Conservation (phyloP, 2,888 invertebrate genomes). For the Archips xylosteana region DNA sequence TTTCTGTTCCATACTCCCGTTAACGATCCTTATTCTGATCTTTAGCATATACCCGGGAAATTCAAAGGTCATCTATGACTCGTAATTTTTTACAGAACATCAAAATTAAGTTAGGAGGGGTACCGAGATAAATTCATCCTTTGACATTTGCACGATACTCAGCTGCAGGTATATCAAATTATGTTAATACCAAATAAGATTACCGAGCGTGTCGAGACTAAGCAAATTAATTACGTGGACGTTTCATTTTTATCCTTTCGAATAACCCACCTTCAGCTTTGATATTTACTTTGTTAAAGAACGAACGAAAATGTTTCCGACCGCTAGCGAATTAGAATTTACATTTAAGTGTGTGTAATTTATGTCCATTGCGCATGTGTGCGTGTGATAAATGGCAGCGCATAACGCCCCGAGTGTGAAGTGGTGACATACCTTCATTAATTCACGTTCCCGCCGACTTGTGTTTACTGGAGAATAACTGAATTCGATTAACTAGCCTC, state of each 20-base stretch:
- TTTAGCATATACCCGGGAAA: neutral
- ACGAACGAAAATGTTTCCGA: conserved; percentile 4
- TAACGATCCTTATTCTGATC: neutral
- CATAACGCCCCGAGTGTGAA: conserved; percentile 19
- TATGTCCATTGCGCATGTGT: conserved; percentile 13
- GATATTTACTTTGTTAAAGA: conserved; percentile 1
- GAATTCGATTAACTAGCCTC: conserved; percentile 33
- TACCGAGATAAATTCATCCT: conserved; percentile 22
- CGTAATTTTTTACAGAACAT: conserved; percentile 15
- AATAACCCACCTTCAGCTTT: conserved; percentile 8
- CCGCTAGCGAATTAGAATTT: neutral
- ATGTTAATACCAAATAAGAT: conserved; percentile 14
- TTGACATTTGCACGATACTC: conserved; percentile 4
- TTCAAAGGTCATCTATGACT: conserved; percentile 22
- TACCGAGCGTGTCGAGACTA: conserved; percentile 7
- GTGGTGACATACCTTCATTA: conserved; percentile 41
- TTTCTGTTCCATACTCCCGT: conserved; percentile 13
- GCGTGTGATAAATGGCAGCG: conserved; percentile 27
- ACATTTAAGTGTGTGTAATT: conserved; percentile 9
- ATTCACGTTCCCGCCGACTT: conserved; percentile 31
- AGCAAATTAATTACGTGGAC: conserved; percentile 19
- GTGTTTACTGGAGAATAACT: conserved; percentile 31
- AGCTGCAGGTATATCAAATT: conserved; percentile 9
- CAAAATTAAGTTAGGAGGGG: conserved; percentile 11
- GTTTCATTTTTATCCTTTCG: neutral